phyloP scores from a whole-genome alignment of 2,888 invertebrate genomes.

The Xestia xanthographa region DNA sequence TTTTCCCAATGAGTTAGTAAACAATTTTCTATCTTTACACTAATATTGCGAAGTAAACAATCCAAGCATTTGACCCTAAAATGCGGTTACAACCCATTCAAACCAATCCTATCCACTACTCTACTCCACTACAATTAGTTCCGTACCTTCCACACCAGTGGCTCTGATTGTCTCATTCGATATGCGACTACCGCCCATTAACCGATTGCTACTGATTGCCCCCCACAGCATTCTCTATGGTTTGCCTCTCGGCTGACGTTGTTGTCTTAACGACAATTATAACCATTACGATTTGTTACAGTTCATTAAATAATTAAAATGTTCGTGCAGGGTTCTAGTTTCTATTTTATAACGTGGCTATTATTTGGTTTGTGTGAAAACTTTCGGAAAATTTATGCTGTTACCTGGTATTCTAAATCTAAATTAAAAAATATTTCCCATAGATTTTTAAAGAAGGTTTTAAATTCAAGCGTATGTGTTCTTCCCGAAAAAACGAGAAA shows the following conservation, averaged over 20 bases:
- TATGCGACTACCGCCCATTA: conserved; percentile 85
- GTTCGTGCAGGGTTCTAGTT: conserved; percentile 59
- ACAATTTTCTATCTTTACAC: background rate
- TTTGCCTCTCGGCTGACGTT: conserved; percentile 79
- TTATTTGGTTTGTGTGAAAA: background rate
- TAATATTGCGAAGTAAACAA: background rate
- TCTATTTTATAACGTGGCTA: conserved; percentile 42
- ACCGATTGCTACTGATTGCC: conserved; percentile 77
- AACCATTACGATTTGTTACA: conserved; percentile 81
- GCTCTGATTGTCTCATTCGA: conserved; percentile 82
- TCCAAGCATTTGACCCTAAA: background rate
- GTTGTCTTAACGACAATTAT: conserved; percentile 85
- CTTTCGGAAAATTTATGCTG: background rate
- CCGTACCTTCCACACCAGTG: conserved; percentile 73
- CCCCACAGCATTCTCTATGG: conserved; percentile 83
- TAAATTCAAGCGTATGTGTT: background rate
- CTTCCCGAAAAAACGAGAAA: background rate
- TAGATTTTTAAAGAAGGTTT: background rate
- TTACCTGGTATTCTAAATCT: background rate
- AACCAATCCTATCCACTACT: conserved; percentile 41
- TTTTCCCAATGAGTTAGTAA: background rate
- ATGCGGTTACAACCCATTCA: conserved; percentile 8
- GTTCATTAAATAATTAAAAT: conserved; percentile 81
- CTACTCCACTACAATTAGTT: conserved; percentile 73
- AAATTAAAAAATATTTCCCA: background rate